A percentile compares a stretch with the other conserved stretches of the same genome.
Evolutionary conservation across 2,113 vertebrate species (phyloP).

Genomic region (Halichoeres trimaculatus): DNA sequence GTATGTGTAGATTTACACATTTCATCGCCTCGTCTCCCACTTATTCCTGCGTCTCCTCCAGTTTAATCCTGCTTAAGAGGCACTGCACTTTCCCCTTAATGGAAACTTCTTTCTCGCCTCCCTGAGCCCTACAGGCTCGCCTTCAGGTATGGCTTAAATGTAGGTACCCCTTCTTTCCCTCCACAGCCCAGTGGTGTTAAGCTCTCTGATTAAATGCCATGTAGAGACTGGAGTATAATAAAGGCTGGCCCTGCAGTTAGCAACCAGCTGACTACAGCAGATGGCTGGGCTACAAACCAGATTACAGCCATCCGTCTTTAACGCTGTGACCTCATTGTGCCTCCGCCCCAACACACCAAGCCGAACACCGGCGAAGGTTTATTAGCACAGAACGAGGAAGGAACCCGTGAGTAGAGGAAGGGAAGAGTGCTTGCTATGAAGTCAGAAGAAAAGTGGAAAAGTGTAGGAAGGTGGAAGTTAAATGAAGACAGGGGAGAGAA

Average conservation of each 20-base stretch:
- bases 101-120: slow-evolving; percentile 21
- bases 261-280: slow-evolving; percentile 78
- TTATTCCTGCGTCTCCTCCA: slow-evolving; percentile 1
- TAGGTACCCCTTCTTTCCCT: slow-evolving; percentile 27
- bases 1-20: not conserved
- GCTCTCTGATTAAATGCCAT: slow-evolving; percentile 70
- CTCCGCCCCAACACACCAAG: slow-evolving; percentile 36
- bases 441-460: not conserved
- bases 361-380: slow-evolving; percentile 47
- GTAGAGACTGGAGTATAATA: slow-evolving; percentile 55
- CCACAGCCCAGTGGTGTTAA: slow-evolving; percentile 47
- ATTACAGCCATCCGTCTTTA: slow-evolving; percentile 79
- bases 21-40: not conserved
- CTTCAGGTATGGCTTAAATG: slow-evolving; percentile 41
- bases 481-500: slow-evolving; percentile 15
- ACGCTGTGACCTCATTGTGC: slow-evolving; percentile 75
- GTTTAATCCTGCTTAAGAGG: slow-evolving; percentile 36
- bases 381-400: slow-evolving; percentile 64
- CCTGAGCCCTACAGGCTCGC: slow-evolving; percentile 12
- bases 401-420: slow-evolving; percentile 11
- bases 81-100: slow-evolving; percentile 16
- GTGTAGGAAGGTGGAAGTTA: not conserved
- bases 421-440: slow-evolving; percentile 14
- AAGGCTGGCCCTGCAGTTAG: slow-evolving; percentile 66
- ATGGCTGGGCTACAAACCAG: slow-evolving; percentile 75